Evolutionary conservation across 2,113 vertebrate species (phyloP), one percentile per base, ranked within the genome.

Genomic region (Chamaetylas fuelleborni): DNA sequence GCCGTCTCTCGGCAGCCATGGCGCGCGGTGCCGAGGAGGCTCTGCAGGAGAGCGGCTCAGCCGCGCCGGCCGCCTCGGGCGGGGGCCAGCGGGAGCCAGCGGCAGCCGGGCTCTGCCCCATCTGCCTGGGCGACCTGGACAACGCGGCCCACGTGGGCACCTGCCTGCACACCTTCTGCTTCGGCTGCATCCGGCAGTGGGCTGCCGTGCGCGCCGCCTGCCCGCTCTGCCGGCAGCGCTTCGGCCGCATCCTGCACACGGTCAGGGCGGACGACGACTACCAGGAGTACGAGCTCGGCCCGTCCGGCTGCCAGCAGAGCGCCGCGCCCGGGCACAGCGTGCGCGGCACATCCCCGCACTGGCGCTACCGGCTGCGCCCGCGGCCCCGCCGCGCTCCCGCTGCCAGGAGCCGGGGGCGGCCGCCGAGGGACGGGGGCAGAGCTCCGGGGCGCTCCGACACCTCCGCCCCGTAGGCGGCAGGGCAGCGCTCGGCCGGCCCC

Each of bases 351-450:
- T 5, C 45, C n/a, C 28, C 4, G 4, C 36, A 1, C 23, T 1
- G 2, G 26, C 36, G 1, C 14, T 40, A 58, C 66, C 2, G 4
- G 8, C 51, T 42, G 42, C 17, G 9, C 25, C 22, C 57, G 4
- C 51, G 25, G 25, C 29, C 13, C n/a, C 53, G 3, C 53, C 53
- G 53, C 29, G 7, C 6, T 12, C 53, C 29, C 53, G 29, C 53
- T 1, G 8, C 4, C 23, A 5, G 33, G 6, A 47, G 33, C 8
- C 31, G 14, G 6, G 2, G 16, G 3, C 7, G 1, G 19, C 16
- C 1, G 3, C 1, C 9, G 1, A 3, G 19, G 2, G 0, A 4
- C 14, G 3, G 0, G 6, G 3, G 6, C 14, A 3, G 10, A 19
- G 14, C 19, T 6, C 29, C 16, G 0, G 4, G 22, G 5, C 1